Evolutionary conservation across 2,113 vertebrate genomes (phyloP), one percentile per base, ranked within the genome.

Genomic region (human (Homo sapiens)): DNA sequence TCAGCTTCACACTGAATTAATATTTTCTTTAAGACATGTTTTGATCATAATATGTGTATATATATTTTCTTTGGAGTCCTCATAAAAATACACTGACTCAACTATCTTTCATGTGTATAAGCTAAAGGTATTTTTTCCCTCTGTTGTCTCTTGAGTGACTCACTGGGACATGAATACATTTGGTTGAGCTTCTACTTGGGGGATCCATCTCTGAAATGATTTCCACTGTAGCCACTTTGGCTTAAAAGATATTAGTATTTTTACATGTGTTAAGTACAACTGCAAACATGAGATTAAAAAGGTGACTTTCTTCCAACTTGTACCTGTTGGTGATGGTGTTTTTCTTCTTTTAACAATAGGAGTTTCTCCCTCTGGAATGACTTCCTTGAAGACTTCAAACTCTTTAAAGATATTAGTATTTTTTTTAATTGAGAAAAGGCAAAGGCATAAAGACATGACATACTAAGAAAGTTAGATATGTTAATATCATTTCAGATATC

Each of bases 171-270:
- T 84, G 27, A 84, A 96, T 97, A 95, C 79, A 79, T 18, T 22
- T 87, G 90, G 86, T 89, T 76, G 40, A 95, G 50, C 64, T 87
- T 97, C 87, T 94, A 93, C 96, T 97, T 96, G 68, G 50, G 40
- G 12, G 92, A 97, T 40, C 83, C 95, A 96, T 98, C 94, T 99
- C 98, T 96, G 98, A 96, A 98, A 97, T 98, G 92, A 98, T 85
- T 98, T 97, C 98, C 95, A 98, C 98, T 0, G 94, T 91, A 88
- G 97, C 64, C 78, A 98, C 88, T 90, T 93, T 97, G 88, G 96
- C 94, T 98, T 97, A 98, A 97, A 98, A 98, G 89, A 98, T 94
- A 97, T 98, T 97, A 98, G 87, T 96, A 97, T 90, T 97, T 96
- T 94, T 83, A 97, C 38, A 52, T 4, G 4, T 38, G 32, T 89